Evolutionary conservation across 2,888 invertebrate genomes (phyloP).

Genomic region (Aspidapion aeneum): DNA sequence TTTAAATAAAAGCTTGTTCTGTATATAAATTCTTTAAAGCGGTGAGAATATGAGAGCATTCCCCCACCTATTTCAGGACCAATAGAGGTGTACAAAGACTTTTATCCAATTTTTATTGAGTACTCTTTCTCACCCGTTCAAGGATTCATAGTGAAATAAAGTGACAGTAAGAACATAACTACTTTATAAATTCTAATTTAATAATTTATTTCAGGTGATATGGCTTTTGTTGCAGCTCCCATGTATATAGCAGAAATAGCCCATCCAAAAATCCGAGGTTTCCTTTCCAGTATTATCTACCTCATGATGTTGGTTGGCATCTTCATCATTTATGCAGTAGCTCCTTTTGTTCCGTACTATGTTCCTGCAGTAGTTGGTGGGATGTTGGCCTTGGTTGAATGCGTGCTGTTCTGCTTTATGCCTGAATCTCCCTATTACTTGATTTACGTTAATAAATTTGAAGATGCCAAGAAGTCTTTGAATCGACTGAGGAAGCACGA

Average conservation of each 20-base stretch:
- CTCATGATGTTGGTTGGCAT: slow-evolving; percentile 39
- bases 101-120: too few species aligned
- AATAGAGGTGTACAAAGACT: too few species aligned
- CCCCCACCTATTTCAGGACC: too few species aligned
- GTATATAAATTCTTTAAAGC: too few species aligned
- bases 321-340: slow-evolving; percentile 38
- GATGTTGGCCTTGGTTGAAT: slow-evolving; percentile 35
- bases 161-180: too few species aligned
- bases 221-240: slow-evolving; percentile 39
- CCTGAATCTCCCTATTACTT: slow-evolving; percentile 46
- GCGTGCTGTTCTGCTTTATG: slow-evolving; percentile 42
- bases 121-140: too few species aligned
- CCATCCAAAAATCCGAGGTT: slow-evolving; percentile 38
- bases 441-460: slow-evolving; percentile 36
- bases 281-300: slow-evolving; percentile 36
- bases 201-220: slow-evolving; percentile 27
- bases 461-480: slow-evolving; percentile 38
- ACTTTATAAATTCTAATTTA: too few species aligned
- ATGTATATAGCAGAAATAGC: slow-evolving; percentile 42
- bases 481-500: slow-evolving; percentile 33
- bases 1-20: too few species aligned
- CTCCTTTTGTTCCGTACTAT: slow-evolving; percentile 40
- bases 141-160: too few species aligned
- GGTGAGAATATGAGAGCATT: too few species aligned
- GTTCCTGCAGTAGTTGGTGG: slow-evolving; percentile 37